Evolutionary conservation across 2,888 invertebrate species (phyloP), one percentile per base, ranked within the genome.

Genomic region (Netelia fuscicornis): DNA sequence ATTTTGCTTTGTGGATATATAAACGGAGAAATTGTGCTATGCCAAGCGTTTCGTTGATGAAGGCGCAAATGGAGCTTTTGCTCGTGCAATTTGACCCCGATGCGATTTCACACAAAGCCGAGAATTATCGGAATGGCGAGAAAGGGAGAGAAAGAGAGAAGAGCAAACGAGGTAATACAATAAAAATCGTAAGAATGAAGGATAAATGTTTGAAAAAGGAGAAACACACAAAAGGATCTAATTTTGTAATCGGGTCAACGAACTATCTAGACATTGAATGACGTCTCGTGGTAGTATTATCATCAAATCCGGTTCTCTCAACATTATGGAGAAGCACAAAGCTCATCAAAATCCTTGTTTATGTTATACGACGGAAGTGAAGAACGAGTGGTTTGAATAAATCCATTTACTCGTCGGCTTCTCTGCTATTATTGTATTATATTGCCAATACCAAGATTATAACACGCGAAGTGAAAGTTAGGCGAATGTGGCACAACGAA

Each of bases 121-220:
- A 74, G 54, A 84, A 70, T 77, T 78, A 67, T 72, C 81, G 67
- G 76, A 81, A 84, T 80, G n/a, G 58, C 68, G 67, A 65, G 42
- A 23, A 42, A 42, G 60, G 48, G 30, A 25, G 8, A 23, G 68
- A 74, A 71, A 13, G 13, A 72, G 48, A 37, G 64, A 60, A 65
- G 48, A 52, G 37, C 54, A 75, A 48, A 62, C 30, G 58, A 54
- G 6, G 58, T 42, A 62, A 58, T 11, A 8, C 52, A 48, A 52
- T 5, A 54, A 70, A 64, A 64, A 44, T 56, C 56, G 37, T 25
- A 64, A 42, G 62, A 65, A 65, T 48, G 71, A n/a, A 11, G 37
- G 52, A 60, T 20, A 65, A 72, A 42, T 8, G 42, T 58, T 75
- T 25, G 54, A 30, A 67, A 44, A 37, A 37, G 20, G 48, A 68